Conservation (phyloP, 2,797 vertebrate genomes). For the Buceros bicornis region DNA sequence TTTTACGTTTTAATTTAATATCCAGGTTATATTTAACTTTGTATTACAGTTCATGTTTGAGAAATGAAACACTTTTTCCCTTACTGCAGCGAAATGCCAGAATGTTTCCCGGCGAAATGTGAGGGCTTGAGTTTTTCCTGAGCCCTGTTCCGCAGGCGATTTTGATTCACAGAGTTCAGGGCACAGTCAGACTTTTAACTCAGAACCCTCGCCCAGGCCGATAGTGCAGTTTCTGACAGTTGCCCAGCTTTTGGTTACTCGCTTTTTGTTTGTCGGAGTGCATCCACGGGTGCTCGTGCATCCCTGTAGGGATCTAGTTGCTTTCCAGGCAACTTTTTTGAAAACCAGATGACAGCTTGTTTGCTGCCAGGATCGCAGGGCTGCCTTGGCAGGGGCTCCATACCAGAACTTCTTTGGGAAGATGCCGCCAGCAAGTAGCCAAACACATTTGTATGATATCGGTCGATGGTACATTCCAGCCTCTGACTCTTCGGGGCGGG, state of each 20-base stretch:
- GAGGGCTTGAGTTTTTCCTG: background rate
- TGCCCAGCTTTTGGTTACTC: background rate
- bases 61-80: conserved; percentile 25
- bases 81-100: conserved; percentile 17
- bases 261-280: background rate
- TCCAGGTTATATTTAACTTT: conserved; percentile 41
- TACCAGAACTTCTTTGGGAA: background rate
- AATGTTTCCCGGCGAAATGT: background rate
- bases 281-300: background rate
- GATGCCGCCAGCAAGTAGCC: background rate
- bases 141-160: background rate
- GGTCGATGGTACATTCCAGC: background rate
- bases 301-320: background rate
- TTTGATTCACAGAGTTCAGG: background rate
- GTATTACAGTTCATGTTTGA: background rate
- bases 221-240: background rate
- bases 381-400: conserved; percentile 19
- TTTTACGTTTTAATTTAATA: conserved; percentile 57
- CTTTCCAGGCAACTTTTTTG: background rate
- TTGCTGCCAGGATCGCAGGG: conserved; percentile 17
- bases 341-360: conserved; percentile 16
- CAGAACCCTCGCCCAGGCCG: background rate
- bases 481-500: background rate
- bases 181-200: background rate
- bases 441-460: background rate